A percentile compares a stretch with the other conserved stretches of the same genome.
Evolutionary conservation across 2,797 vertebrate genomes (phyloP).

Genomic region (Onychomys arenicola): DNA sequence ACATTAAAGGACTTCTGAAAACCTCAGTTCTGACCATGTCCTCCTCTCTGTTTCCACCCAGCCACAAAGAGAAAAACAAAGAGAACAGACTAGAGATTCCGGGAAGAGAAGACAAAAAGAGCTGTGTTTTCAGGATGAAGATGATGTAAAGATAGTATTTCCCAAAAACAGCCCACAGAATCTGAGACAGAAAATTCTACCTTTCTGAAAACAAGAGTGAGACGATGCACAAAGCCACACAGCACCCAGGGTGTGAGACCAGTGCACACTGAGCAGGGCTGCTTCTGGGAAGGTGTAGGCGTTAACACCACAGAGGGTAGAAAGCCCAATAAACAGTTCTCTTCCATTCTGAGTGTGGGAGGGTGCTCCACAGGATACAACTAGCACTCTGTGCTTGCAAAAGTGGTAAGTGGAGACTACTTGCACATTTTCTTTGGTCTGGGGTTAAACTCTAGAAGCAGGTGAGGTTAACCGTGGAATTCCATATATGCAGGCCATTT

Average conservation of each 20-base stretch:
- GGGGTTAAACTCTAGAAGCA: not conserved
- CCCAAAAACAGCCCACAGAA: not conserved
- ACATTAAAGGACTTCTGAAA: not conserved
- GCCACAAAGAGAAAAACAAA: not conserved
- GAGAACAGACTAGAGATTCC: not conserved
- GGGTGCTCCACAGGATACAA: not conserved
- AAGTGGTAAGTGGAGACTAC: not conserved
- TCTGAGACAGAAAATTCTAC: not conserved
- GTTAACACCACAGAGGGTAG: not conserved
- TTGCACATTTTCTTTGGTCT: not conserved
- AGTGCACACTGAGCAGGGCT: rapidly evolving
- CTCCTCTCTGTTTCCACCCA: not conserved
- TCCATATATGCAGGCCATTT: not conserved
- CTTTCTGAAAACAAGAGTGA: not conserved
- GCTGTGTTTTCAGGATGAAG: not conserved
- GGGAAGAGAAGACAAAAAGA: not conserved
- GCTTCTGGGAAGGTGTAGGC: not conserved
- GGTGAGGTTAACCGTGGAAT: not conserved
- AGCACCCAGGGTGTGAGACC: not conserved
- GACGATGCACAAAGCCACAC: not conserved
- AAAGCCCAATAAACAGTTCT: not conserved
- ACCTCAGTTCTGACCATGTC: not conserved
- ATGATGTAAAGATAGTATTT: not conserved
- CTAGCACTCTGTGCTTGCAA: not conserved
- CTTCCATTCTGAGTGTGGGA: rapidly evolving